Evolutionary conservation across 2,888 invertebrate genomes (phyloP).

Genomic region (Cephus pygmeus): DNA sequence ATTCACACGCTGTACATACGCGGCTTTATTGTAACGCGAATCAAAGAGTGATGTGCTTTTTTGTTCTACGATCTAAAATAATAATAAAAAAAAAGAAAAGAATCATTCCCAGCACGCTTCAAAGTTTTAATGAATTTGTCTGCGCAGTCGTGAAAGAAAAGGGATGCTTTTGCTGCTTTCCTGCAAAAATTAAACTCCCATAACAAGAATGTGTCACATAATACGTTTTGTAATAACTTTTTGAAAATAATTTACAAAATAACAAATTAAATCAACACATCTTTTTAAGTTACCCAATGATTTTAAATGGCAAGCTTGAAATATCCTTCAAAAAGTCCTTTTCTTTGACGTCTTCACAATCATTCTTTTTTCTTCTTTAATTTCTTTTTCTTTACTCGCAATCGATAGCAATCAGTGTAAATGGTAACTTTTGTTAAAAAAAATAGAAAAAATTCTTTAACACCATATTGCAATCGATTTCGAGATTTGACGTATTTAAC

Average conservation of each 20-base stretch:
- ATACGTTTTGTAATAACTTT: constrained; percentile 10
- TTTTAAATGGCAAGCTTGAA: too few species aligned
- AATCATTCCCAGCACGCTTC: background rate
- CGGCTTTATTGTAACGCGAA: constrained; percentile 3
- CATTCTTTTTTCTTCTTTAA: background rate
- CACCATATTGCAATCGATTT: too few species aligned
- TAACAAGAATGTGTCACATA: constrained; percentile 10
- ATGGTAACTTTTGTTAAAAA: too few species aligned
- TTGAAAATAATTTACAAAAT: too few species aligned
- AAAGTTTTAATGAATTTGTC: background rate
- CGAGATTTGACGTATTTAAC: too few species aligned
- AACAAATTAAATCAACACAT: too few species aligned
- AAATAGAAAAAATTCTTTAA: too few species aligned
- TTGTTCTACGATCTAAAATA: too few species aligned
- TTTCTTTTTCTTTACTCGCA: background rate
- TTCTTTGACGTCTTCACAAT: background rate
- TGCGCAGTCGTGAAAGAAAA: constrained; percentile 14
- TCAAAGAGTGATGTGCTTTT: constrained; percentile 10
- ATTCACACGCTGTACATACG: constrained; percentile 19
- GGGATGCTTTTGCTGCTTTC: constrained; percentile 13
- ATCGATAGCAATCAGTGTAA: background rate
- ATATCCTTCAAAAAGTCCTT: background rate
- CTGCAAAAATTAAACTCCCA: background rate
- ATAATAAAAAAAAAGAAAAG: background rate
- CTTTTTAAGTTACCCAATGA: too few species aligned